phyloP scores from a whole-genome alignment of 2,888 invertebrate genomes.

The Caenorhabditis zanzibari region DNA sequence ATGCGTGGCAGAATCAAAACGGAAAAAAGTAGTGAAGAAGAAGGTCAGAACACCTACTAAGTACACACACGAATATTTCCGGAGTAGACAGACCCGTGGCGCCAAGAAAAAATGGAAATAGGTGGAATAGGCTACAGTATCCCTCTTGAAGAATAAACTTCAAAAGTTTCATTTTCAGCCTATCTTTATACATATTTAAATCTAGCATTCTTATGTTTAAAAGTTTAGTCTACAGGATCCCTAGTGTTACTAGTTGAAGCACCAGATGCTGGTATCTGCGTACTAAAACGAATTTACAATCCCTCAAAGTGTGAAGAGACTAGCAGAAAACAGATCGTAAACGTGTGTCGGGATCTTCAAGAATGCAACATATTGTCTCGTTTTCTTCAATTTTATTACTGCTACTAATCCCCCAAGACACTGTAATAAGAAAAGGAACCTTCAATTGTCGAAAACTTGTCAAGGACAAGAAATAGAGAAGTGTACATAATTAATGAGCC shows the following conservation, averaged over 20 bases:
- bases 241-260: not conserved
- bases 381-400: conserved; percentile 8
- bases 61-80: conserved; percentile 39
- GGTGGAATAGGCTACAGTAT: not conserved
- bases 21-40: conserved; percentile 20
- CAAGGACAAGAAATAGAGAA: conserved; percentile 35
- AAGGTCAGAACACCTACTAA: conserved; percentile 37
- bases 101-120: conserved; percentile 20
- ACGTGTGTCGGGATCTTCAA: not conserved
- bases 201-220: too few species aligned
- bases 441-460: conserved; percentile 23
- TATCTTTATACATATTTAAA: too few species aligned
- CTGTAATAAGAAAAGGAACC: conserved; percentile 8
- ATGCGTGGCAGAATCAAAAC: conserved; percentile 12
- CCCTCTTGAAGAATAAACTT: too few species aligned
- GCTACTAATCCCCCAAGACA: not conserved
- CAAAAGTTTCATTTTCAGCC: too few species aligned
- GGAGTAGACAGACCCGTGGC: conserved; percentile 52
- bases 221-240: too few species aligned
- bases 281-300: conserved; percentile 22
- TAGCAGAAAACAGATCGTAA: conserved; percentile 12
- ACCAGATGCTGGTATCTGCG: conserved; percentile 6
- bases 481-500: conserved; percentile 54
- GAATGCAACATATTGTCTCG: conserved; percentile 11
- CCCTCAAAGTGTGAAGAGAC: conserved; percentile 31